Evolutionary conservation across 1,140 invertebrate species (phyloP).

Genomic region (Brachionus koreanus): DNA sequence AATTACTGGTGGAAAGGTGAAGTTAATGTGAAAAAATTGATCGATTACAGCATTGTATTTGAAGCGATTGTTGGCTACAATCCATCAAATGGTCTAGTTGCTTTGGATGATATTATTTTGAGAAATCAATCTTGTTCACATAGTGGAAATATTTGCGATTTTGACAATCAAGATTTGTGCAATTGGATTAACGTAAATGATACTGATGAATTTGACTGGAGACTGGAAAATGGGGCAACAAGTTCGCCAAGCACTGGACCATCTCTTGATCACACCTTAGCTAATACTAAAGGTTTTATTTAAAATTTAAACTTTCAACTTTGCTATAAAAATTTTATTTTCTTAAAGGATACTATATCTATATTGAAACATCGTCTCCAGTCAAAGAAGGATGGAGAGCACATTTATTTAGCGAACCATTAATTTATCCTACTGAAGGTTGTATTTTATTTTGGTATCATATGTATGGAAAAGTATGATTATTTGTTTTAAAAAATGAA

Average conservation of each 20-base stretch:
- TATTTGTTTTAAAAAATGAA: background rate
- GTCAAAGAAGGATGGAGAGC: constrained; percentile 2
- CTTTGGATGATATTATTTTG: constrained; percentile 22
- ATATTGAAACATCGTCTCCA: constrained; percentile 41
- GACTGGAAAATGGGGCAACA: constrained; percentile 47
- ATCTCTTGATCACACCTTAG: constrained; percentile 64
- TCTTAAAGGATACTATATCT: constrained; percentile 46
- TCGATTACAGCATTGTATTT: constrained; percentile 17
- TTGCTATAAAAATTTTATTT: constrained; percentile 28
- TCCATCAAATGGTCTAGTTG: constrained; percentile 38
- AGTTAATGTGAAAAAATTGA: background rate
- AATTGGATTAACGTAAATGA: constrained; percentile 38
- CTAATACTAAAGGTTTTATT: background rate
- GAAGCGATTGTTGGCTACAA: background rate
- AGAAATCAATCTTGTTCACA: constrained; percentile 3
- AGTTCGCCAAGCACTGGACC: constrained; percentile 51
- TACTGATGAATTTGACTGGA: constrained; percentile 52
- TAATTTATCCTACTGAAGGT: background rate
- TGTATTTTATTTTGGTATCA: constrained; percentile 47
- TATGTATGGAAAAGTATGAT: constrained; percentile 44
- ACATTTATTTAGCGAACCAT: constrained; percentile 8
- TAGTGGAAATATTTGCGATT: constrained; percentile 16
- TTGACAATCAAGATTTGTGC: constrained; percentile 39
- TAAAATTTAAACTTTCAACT: no score
- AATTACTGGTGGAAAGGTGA: constrained; percentile 37